A percentile compares a stretch with the other conserved stretches of the same genome.
These are phyloP conservation scores for Myotis myotis DNA, from an alignment of 2,797 vertebrate genomes.

Conservation along the genomic window DNA sequence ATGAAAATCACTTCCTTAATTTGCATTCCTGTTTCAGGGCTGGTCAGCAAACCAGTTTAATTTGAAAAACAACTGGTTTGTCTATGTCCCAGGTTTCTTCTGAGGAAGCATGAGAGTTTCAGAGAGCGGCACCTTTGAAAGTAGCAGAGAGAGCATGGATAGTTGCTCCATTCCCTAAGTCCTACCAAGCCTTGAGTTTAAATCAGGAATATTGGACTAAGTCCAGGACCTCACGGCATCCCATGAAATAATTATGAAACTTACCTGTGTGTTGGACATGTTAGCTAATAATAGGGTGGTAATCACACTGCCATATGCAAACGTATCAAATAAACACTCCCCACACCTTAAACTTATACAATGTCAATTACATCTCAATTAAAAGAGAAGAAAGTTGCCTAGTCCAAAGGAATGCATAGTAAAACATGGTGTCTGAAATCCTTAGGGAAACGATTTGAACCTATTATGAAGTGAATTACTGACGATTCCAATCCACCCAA, in stretches of 20 bases:
- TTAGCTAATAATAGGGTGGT: background rate
- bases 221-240: background rate
- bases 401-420: background rate
- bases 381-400: background rate
- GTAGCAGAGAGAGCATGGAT: background rate
- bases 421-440: background rate
- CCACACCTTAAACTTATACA: background rate
- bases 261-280: background rate
- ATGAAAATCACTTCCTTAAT: background rate
- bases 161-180: background rate
- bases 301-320: background rate
- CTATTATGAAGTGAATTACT: background rate
- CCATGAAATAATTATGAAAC: slow-evolving; percentile 12
- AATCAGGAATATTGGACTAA: background rate
- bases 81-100: background rate
- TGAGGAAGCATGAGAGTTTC: background rate
- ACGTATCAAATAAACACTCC: background rate
- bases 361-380: background rate
- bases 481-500: slow-evolving; percentile 32
- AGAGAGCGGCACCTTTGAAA: background rate
- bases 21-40: background rate
- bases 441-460: slow-evolving; percentile 11
- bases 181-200: background rate
- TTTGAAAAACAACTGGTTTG: background rate
- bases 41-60: background rate